Conservation (phyloP, 1,140 invertebrate species). For the Heterodera carotae region DNA sequence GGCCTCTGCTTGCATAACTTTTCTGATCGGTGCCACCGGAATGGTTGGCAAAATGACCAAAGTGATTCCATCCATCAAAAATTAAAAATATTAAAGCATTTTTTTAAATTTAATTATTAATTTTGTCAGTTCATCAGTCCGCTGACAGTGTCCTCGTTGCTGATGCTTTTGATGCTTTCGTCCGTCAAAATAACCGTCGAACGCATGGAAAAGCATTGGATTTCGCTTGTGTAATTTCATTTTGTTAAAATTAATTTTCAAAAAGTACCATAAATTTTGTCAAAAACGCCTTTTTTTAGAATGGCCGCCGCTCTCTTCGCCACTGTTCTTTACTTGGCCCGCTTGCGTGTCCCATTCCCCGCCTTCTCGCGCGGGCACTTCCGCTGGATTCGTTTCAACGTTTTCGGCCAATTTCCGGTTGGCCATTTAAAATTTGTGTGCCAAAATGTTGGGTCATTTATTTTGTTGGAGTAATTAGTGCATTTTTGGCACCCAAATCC, state of each 20-base stretch:
- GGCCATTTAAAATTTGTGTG: not conserved
- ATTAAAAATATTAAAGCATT: too few species aligned
- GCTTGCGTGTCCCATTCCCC: conserved; percentile 57
- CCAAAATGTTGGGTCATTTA: too few species aligned
- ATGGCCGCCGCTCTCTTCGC: conserved; percentile 53
- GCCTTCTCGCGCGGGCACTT: conserved; percentile 53
- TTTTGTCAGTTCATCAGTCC: conserved; percentile 49
- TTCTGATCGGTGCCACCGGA: conserved; percentile 61
- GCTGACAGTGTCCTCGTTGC: conserved; percentile 60
- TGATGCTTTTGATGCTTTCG: conserved; percentile 58
- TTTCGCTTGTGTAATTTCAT: conserved; percentile 52
- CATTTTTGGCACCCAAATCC: too few species aligned
- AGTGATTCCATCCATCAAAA: too few species aligned
- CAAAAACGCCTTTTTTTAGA: conserved; percentile 5
- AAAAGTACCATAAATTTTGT: too few species aligned
- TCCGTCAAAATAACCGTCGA: conserved; percentile 52
- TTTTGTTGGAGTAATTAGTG: too few species aligned
- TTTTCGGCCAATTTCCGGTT: conserved; percentile 65
- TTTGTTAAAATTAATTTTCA: conserved; percentile 5
- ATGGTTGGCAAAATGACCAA: conserved; percentile 66
- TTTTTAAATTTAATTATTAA: not conserved
- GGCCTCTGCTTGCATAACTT: conserved; percentile 56
- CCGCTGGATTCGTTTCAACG: conserved; percentile 41
- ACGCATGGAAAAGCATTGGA: conserved; percentile 61
- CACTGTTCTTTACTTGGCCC: conserved; percentile 59